Evolutionary conservation across 2,888 invertebrate genomes (phyloP), one percentile per base, ranked within the genome.

Genomic region (Keiferia lycopersicella): DNA sequence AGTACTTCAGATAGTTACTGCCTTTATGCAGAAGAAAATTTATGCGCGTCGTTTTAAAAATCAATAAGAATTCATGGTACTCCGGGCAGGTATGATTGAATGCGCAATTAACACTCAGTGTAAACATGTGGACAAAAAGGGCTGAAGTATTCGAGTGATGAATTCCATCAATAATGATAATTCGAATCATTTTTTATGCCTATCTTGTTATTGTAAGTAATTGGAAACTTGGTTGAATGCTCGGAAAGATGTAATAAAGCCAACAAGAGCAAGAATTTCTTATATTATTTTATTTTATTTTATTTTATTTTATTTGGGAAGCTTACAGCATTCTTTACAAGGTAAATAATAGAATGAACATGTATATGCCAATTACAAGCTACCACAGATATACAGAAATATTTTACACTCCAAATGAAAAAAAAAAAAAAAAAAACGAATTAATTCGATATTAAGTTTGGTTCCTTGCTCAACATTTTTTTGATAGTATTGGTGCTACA

Each of bases 61-160:
- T 65, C 58, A 62, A 61, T 59, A 65, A 62, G 61, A 57, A 18
- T 26, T 45, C 22, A 57, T 6, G 50, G 45, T 41, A 63, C 41
- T 51, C 62, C 65, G 51, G 66, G 65, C 66, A 64, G 62, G 50
- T 18, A 51, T 69, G 68, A 76, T 73, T 71, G 69, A 76, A 68
- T 58, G 65, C 48, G 66, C 68, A 67, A 67, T 74, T 70, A 71
- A 58, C 66, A 30, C 68, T 58, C 69, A 56, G 65, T 16, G 20
- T 6, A 51, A 18, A 51, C 12, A 26, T 30, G 50, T 1, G 20
- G 50, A 50, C 18, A 53, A 53, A 30, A 53, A 53, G 18, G 30
- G 20, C 3, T 12, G 18, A 11, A 26, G 26, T 53, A 26, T n/a
- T 53, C 22, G 26, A 53, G 26, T 22, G 26, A 22, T 53, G 26